Conservation (phyloP, 2,797 vertebrate species). For the Hemitrygon akajei region DNA sequence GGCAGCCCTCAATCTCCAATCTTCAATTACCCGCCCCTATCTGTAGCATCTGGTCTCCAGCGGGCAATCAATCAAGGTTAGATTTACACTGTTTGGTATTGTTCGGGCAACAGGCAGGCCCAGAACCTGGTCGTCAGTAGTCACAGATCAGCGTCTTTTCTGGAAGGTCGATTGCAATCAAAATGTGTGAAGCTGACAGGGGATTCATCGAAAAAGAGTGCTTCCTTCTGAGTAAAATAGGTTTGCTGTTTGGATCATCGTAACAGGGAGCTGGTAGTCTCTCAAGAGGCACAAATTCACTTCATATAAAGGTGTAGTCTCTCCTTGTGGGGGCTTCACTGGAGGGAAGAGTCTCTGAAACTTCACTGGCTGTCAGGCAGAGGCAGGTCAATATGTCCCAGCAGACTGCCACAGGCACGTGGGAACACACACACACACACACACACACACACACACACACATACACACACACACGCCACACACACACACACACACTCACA, state of each 20-base stretch:
- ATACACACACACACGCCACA: not conserved
- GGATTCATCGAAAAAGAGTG: not conserved
- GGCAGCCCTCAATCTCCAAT: not conserved
- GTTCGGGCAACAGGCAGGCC: not conserved
- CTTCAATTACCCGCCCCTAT: constrained; percentile 27
- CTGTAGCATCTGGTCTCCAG: not conserved
- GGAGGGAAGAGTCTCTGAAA: not conserved
- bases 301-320: not conserved
- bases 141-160: not conserved
- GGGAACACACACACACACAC: not conserved
- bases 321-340: not conserved
- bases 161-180: not conserved
- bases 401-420: not conserved
- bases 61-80: constrained; percentile 6
- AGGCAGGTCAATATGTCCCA: too few species aligned
- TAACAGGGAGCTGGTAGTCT: not conserved
- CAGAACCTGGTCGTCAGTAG: not conserved
- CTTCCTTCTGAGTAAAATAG: not conserved
- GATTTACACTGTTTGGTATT: not conserved
- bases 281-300: not conserved
- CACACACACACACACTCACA: not conserved
- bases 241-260: not conserved
- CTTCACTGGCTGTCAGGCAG: too few species aligned
- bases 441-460: not conserved
- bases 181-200: not conserved